phyloP scores from a whole-genome alignment of 2,113 vertebrate species.

The Cyprinus carpio region DNA sequence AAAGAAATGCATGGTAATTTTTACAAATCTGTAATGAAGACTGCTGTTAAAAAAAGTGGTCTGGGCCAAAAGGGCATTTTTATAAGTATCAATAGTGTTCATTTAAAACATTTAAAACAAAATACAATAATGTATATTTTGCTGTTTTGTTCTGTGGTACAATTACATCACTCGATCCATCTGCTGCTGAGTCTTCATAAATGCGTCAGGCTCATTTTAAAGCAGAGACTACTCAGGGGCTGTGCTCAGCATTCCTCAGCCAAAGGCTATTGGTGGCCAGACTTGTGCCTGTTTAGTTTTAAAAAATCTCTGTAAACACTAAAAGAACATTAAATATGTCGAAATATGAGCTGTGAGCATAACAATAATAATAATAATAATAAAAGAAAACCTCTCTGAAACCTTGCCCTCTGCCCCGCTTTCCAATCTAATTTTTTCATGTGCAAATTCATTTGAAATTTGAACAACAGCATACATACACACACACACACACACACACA shows the following conservation, averaged over 20 bases:
- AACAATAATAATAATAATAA: background rate
- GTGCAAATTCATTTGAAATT: too few species aligned
- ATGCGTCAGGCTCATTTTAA: background rate
- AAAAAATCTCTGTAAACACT: background rate
- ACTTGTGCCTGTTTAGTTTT: background rate
- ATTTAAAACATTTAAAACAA: too few species aligned
- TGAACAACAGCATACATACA: too few species aligned
- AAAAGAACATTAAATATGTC: background rate
- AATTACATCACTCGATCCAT: background rate
- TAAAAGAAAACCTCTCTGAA: too few species aligned
- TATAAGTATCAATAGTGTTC: background rate
- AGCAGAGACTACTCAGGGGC: too few species aligned
- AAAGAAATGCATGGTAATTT: background rate
- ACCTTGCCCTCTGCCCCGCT: background rate
- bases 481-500: too few species aligned
- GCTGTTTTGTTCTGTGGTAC: background rate
- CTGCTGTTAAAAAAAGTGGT: background rate
- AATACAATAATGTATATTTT: background rate
- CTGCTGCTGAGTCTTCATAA: background rate
- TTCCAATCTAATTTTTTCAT: too few species aligned
- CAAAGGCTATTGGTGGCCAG: background rate
- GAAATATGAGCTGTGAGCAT: background rate
- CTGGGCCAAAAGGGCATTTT: background rate
- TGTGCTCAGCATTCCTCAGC: background rate
- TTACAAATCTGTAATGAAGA: background rate